Conservation (phyloP, 1,140 invertebrate species). For the Magallana angulata region DNA sequence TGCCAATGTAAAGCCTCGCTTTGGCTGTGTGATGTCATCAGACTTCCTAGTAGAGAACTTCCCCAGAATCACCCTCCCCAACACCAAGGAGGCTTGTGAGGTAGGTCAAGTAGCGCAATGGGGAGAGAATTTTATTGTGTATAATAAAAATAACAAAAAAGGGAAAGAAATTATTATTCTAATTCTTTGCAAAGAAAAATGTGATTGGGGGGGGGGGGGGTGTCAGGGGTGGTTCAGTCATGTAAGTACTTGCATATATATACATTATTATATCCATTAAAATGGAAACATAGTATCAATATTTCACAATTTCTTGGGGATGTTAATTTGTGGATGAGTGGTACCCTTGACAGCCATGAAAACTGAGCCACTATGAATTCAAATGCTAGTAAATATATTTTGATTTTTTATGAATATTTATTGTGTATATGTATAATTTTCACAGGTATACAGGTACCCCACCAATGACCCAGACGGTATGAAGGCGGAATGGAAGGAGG, state of each 20-base stretch:
- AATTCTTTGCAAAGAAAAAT: not conserved
- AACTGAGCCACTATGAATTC: too few relatives aligned
- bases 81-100: slow-evolving; percentile 75
- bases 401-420: too few relatives aligned
- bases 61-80: slow-evolving; percentile 69
- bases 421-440: not conserved
- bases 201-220: not conserved
- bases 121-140: not conserved
- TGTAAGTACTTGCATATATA: too few relatives aligned
- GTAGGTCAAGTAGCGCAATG: slow-evolving; percentile 56
- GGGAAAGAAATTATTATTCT: not conserved
- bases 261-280: too few relatives aligned
- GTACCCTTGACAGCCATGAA: too few relatives aligned
- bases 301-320: too few relatives aligned
- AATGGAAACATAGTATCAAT: too few relatives aligned
- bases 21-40: slow-evolving; percentile 68
- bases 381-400: too few relatives aligned
- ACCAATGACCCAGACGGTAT: slow-evolving; percentile 63
- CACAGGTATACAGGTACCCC: slow-evolving; percentile 65
- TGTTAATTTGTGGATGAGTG: too few relatives aligned
- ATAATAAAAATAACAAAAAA: not conserved
- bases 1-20: slow-evolving; percentile 77
- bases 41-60: slow-evolving; percentile 62
- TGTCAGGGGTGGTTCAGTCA: not conserved
- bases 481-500: slow-evolving; percentile 72